A percentile compares a stretch with the other conserved stretches of the same genome.
These are phyloP conservation scores for Diaphora mendica DNA, from an alignment of 2,888 invertebrate species.

Conservation along the genomic window DNA sequence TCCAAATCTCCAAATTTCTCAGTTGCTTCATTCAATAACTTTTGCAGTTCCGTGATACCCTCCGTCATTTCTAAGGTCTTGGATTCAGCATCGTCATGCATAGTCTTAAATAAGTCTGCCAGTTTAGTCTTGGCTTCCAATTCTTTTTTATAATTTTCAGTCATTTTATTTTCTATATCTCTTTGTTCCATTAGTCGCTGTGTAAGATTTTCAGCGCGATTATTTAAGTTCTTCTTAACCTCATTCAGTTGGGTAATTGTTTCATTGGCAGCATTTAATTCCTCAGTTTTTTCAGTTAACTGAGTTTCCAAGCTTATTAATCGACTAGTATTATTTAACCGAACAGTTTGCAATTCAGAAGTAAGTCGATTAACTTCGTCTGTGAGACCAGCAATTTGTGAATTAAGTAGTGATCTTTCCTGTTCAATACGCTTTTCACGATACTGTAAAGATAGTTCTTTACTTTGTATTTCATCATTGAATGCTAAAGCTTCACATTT, in stretches of 20 bases:
- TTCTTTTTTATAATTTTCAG: conserved; percentile 92
- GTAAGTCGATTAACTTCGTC: conserved; percentile 92
- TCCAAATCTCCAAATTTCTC: conserved; percentile 93
- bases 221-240: conserved; percentile 88
- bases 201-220: conserved; percentile 89
- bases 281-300: conserved; percentile 92
- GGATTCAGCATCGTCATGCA: conserved; percentile 91
- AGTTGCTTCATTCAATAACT: conserved; percentile 91
- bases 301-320: conserved; percentile 91
- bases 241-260: conserved; percentile 90
- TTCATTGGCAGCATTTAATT: conserved; percentile 90
- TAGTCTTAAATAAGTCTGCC: conserved; percentile 93
- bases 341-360: conserved; percentile 91
- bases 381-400: conserved; percentile 92
- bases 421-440: conserved; percentile 94
- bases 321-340: conserved; percentile 89
- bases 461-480: conserved; percentile 92
- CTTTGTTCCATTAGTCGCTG: conserved; percentile 91
- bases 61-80: conserved; percentile 92
- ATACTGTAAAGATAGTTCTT: conserved; percentile 92
- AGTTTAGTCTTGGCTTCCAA: conserved; percentile 94
- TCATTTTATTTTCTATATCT: conserved; percentile 91
- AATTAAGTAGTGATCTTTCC: conserved; percentile 91
- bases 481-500: conserved; percentile 94
- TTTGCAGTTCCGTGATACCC: conserved; percentile 91